Evolutionary conservation across 2,797 vertebrate genomes (phyloP), one percentile per base, ranked within the genome.

Genomic region (Momotus momota): DNA sequence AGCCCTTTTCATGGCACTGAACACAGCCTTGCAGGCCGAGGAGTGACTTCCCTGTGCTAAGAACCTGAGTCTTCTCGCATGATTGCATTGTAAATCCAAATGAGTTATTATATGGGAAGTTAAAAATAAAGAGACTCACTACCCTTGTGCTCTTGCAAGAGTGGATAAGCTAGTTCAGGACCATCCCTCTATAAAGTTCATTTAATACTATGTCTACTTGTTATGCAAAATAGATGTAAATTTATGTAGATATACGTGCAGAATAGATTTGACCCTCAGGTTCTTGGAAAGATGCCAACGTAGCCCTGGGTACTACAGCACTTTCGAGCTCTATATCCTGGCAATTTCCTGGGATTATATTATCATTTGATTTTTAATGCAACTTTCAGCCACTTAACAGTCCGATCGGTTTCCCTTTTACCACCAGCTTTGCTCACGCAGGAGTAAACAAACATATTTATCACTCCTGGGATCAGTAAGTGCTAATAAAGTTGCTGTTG

Each of bases 371-470:
- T 96, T 96, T 93, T 94, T 92, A 94, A 90, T 95, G 90, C 0
- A 57, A 78, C 86, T 94, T 96, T 81, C 92, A 90, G 79, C 91
- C 95, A 85, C 78, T 97, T 96, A 94, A 72, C 94, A 96, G 91
- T 97, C 93, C 72, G 96, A 96, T 96, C 38, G 1, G 72, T 96
- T 97, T 95, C 94, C 95, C 83, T 96, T 97, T 97, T 94, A 88
- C 96, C 89, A 96, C 96, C 93, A 96, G 93, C 96, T 94, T 95
- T 70, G 46, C 92, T 96, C 33, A 8, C 45, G 49, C 94, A 70
- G 85, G 49, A 97, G 95, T 97, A 98, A 98, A 98, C 97, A 98
- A 97, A 97, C 0, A 1, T 96, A 97, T 98, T 98, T 98, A 96
- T 98, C 97, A 98, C 97, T 88, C 94, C 55, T 92, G 95, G 96